Evolutionary conservation across 1,140 invertebrate species (phyloP).

Genomic region (Bombus waltoni): DNA sequence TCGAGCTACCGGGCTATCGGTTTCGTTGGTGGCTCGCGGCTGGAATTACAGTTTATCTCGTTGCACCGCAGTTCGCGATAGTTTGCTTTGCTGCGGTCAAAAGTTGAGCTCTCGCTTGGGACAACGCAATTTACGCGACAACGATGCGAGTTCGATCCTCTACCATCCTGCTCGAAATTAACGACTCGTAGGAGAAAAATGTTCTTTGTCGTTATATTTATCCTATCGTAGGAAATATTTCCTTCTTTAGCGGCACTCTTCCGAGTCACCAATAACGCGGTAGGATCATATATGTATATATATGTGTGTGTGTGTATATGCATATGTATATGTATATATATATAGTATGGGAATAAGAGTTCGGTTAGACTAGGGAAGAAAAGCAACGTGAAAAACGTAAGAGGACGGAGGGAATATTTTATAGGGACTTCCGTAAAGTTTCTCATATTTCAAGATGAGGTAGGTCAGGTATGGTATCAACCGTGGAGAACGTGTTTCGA

Average conservation of each 20-base stretch:
- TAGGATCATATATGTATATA: neutral
- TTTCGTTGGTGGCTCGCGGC: neutral
- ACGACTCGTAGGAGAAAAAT: too few relatives aligned
- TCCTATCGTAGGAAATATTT: neutral
- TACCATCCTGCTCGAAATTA: neutral
- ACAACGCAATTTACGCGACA: conserved; percentile 22
- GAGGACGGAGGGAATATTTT: conserved; percentile 32
- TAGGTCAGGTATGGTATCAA: conserved; percentile 63
- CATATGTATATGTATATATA: neutral
- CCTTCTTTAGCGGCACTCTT: neutral
- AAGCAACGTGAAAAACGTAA: neutral
- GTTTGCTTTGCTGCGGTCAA: conserved; percentile 31
- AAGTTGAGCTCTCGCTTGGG: neutral
- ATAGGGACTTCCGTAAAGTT: conserved; percentile 32
- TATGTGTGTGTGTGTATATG: too few relatives aligned
- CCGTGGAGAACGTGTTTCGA: conserved; percentile 45
- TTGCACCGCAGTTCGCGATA: conserved; percentile 12
- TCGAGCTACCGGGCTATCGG: conserved; percentile 10
- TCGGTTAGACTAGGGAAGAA: neutral
- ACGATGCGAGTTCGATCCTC: neutral
- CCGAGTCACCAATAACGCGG: neutral
- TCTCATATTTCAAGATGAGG: conserved; percentile 47
- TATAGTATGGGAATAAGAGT: neutral
- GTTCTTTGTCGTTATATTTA: too few relatives aligned
- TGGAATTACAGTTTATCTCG: conserved; percentile 9